phyloP scores from a whole-genome alignment of 1,140 invertebrate species.

The Tachypleus tridentatus region DNA sequence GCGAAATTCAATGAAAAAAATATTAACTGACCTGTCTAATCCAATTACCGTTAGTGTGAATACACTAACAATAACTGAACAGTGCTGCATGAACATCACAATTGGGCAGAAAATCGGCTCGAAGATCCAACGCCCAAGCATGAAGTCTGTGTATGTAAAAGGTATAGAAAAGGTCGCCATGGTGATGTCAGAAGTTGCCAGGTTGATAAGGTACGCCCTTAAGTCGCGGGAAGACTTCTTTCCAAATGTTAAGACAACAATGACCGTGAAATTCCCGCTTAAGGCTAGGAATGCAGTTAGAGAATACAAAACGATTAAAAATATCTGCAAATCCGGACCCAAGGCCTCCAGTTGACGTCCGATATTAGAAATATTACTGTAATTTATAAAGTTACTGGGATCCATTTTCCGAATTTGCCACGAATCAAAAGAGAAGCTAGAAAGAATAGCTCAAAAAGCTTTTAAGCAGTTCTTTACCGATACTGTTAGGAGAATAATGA shows the following conservation, averaged over 20 bases:
- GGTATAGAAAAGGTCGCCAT: constrained; percentile 39
- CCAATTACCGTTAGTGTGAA: constrained; percentile 37
- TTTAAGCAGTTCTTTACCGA: no score
- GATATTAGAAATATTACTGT: no score
- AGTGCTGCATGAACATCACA: constrained; percentile 35
- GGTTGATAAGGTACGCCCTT: constrained; percentile 34
- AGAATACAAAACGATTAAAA: constrained; percentile 32
- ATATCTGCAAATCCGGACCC: constrained; percentile 25
- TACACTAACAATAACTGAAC: constrained; percentile 34
- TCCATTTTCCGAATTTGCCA: no score
- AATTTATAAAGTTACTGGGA: no score
- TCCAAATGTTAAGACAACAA: constrained; percentile 32
- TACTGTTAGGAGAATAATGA: no score
- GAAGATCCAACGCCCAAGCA: constrained; percentile 36
- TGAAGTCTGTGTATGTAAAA: constrained; percentile 37
- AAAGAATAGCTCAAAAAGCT: no score
- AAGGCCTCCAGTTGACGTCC: constrained; percentile 13
- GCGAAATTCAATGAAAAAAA: background rate
- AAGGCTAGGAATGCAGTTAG: constrained; percentile 32
- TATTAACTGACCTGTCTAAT: constrained; percentile 33
- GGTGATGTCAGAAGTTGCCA: constrained; percentile 34
- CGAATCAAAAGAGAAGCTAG: no score
- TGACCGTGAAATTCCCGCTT: constrained; percentile 32
- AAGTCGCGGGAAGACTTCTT: constrained; percentile 31
- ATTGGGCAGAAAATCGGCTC: constrained; percentile 33